Conservation (phyloP, 2,888 invertebrate species). For the Nemoura dubitans region DNA sequence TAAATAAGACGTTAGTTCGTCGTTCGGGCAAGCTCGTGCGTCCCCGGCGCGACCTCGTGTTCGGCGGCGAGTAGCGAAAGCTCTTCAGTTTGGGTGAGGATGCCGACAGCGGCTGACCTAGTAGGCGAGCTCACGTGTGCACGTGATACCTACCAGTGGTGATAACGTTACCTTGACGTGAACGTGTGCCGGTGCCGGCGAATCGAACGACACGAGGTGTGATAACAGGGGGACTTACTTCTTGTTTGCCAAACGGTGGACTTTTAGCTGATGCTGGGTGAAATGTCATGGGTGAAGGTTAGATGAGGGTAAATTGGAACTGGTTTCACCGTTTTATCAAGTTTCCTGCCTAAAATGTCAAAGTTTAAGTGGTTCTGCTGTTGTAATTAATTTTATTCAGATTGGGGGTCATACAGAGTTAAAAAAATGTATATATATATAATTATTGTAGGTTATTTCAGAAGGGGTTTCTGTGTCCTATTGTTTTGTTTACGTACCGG, state of each 20-base stretch:
- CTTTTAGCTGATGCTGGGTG: not conserved
- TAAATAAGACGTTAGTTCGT: not conserved
- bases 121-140: not conserved
- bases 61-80: not conserved
- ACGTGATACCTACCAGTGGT: not conserved
- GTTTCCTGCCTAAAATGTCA: no score
- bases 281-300: no score
- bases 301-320: no score
- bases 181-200: not conserved
- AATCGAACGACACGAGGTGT: not conserved
- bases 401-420: no score
- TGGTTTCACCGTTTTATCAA: no score
- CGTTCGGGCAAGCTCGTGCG: not conserved
- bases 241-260: not conserved
- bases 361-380: no score
- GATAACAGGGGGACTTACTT: not conserved
- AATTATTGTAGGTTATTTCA: no score
- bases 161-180: not conserved
- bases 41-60: not conserved
- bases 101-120: not conserved
- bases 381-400: no score
- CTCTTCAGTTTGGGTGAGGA: not conserved
- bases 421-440: no score
- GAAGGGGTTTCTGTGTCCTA: no score
- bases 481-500: no score